Percentiles rank a stretch among this genome's conserved stretches.
Conservation (phyloP, 1,140 invertebrate species). For the Polypedilum pembai region DNA sequence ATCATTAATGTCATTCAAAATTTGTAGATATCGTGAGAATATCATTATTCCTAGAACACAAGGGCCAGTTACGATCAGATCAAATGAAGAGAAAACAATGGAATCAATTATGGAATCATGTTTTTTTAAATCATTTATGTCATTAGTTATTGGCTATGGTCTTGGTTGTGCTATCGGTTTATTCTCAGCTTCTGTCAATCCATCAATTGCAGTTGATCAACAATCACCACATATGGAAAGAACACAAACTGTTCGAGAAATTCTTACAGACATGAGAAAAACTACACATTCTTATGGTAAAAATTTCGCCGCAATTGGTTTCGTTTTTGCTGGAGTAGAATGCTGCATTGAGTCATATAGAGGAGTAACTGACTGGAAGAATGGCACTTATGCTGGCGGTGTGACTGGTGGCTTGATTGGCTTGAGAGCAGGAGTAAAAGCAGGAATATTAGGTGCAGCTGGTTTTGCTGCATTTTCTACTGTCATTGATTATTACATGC, state of each 20-base stretch:
- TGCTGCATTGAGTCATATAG: slow-evolving; percentile 87
- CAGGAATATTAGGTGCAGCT: slow-evolving; percentile 81
- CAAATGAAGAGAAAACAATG: slow-evolving; percentile 80
- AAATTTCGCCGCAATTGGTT: slow-evolving; percentile 93
- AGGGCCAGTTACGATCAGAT: slow-evolving; percentile 69
- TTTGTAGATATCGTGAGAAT: slow-evolving; percentile 61
- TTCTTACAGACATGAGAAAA: slow-evolving; percentile 84
- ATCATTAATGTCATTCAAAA: not conserved
- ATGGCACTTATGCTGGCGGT: slow-evolving; percentile 89
- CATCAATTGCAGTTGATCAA: slow-evolving; percentile 61
- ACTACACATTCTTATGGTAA: slow-evolving; percentile 90
- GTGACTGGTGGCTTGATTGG: slow-evolving; percentile 93
- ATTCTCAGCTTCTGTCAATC: slow-evolving; percentile 92
- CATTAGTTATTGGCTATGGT: slow-evolving; percentile 87
- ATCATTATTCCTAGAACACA: slow-evolving; percentile 72
- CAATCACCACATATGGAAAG: slow-evolving; percentile 55
- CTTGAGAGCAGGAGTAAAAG: slow-evolving; percentile 87
- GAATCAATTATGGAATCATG: slow-evolving; percentile 85
- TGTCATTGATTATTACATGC: slow-evolving; percentile 91
- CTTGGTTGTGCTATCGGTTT: slow-evolving; percentile 88
- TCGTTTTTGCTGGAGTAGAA: slow-evolving; percentile 86
- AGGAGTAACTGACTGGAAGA: slow-evolving; percentile 92
- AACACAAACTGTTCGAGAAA: slow-evolving; percentile 73
- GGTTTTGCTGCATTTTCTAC: slow-evolving; percentile 96
- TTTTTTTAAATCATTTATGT: slow-evolving; percentile 80